These are phyloP conservation scores for Palythoa caribaeorum DNA, from an alignment of 92 coral and sea anemone genomes.

Conservation along the genomic window DNA sequence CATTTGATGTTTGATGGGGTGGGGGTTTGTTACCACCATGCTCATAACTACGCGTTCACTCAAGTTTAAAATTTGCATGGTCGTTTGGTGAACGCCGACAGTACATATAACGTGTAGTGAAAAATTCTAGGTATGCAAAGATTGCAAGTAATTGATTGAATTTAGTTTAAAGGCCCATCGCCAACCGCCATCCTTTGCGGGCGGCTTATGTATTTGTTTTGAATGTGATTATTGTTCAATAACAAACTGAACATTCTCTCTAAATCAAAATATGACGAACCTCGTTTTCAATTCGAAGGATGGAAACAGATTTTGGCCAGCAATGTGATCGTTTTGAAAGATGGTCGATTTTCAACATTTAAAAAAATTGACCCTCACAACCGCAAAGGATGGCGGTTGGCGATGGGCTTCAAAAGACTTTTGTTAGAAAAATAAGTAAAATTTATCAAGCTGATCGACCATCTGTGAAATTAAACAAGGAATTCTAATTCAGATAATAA, in stretches of 20 bases:
- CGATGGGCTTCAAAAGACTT: slow-evolving; percentile 58
- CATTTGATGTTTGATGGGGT: slow-evolving; percentile 34
- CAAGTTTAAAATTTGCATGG: slow-evolving; percentile 65
- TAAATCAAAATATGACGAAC: slow-evolving; percentile 47
- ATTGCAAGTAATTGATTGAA: slow-evolving; percentile 54
- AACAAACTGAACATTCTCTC: slow-evolving; percentile 47
- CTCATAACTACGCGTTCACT: slow-evolving; percentile 62
- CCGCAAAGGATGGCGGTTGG: slow-evolving; percentile 65
- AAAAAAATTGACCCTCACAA: slow-evolving; percentile 45
- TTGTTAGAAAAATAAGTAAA: slow-evolving; percentile 47
- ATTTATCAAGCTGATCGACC: slow-evolving; percentile 32
- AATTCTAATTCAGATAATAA: slow-evolving; percentile 52
- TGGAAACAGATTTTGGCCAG: slow-evolving; percentile 27
- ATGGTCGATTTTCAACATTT: slow-evolving; percentile 52
- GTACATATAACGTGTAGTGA: too few species aligned
- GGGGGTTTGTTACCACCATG: slow-evolving; percentile 61
- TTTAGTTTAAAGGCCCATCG: slow-evolving; percentile 65
- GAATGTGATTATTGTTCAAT: slow-evolving; percentile 46
- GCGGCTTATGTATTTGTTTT: slow-evolving; percentile 45
- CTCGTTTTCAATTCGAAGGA: slow-evolving; percentile 41
- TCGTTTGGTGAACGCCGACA: slow-evolving; percentile 53
- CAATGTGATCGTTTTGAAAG: slow-evolving; percentile 32
- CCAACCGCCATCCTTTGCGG: slow-evolving; percentile 65
- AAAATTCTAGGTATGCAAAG: background rate
- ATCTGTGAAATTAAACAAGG: slow-evolving; percentile 44